A percentile compares a stretch with the other conserved stretches of the same genome.
These are phyloP conservation scores for Connochaetes taurinus DNA, from an alignment of 2,113 vertebrate species.

Conservation along the genomic window DNA sequence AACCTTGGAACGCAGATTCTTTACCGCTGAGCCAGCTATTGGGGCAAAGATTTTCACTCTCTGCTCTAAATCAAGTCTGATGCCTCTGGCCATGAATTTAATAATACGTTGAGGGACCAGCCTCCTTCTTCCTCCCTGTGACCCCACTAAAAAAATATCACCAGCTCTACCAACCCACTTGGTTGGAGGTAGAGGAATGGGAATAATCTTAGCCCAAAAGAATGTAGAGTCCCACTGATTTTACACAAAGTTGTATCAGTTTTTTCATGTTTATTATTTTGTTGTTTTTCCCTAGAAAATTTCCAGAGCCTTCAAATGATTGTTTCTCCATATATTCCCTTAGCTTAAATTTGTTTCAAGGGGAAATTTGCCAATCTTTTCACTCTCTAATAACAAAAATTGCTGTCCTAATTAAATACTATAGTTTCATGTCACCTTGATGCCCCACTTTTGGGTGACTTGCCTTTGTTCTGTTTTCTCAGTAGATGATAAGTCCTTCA, in stretches of 20 bases:
- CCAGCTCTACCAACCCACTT: too few relatives aligned
- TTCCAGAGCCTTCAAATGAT: background rate
- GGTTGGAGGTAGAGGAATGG: background rate
- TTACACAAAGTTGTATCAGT: background rate
- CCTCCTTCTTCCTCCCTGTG: background rate
- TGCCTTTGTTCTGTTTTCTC: background rate
- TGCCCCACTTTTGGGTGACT: background rate
- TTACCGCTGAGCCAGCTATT: fast-evolving
- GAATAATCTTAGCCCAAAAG: background rate
- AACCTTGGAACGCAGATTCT: background rate
- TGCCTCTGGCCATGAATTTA: background rate
- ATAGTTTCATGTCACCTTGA: background rate
- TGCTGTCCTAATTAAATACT: background rate
- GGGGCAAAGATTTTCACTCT: background rate
- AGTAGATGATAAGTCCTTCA: background rate
- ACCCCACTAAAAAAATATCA: too few relatives aligned
- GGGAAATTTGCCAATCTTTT: background rate
- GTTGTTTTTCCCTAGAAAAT: background rate
- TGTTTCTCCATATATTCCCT: background rate
- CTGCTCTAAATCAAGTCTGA: background rate
- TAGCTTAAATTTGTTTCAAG: background rate
- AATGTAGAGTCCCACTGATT: background rate
- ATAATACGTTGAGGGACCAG: background rate
- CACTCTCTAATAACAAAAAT: too few relatives aligned
- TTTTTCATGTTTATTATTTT: background rate